phyloP scores from a whole-genome alignment of 2,113 vertebrate species.

The Myiopsitta monachus region DNA sequence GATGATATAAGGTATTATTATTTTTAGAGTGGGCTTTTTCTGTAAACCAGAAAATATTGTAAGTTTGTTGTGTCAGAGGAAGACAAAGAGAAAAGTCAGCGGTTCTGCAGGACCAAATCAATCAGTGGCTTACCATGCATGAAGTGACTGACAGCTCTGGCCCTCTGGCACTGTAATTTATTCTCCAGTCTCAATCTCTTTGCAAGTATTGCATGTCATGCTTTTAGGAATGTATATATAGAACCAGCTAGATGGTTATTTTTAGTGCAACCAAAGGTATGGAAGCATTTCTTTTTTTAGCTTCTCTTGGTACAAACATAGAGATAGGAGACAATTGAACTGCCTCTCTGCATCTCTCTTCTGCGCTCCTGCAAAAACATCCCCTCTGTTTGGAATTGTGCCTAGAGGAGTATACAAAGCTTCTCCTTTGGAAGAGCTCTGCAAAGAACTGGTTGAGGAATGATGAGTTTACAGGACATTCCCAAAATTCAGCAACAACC shows the following conservation, averaged over 20 bases:
- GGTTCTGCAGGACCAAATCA: slow-evolving; percentile 5
- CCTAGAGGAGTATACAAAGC: not conserved
- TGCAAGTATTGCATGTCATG: not conserved
- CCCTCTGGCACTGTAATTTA: slow-evolving; percentile 40
- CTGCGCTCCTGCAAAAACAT: rapidly evolving
- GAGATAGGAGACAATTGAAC: not conserved
- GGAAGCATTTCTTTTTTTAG: slow-evolving; percentile 20
- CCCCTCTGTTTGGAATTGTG: not conserved
- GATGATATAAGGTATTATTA: not conserved
- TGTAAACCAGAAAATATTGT: not conserved
- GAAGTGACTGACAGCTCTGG: slow-evolving; percentile 17
- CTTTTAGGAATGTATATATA: slow-evolving; percentile 26
- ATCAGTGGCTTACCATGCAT: not conserved
- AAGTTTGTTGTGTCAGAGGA: not conserved
- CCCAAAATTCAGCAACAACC: not conserved
- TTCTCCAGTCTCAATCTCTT: slow-evolving; percentile 29
- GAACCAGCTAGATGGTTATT: slow-evolving; percentile 5
- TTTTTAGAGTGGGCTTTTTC: not conserved
- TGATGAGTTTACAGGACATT: not conserved
- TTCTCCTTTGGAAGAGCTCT: not conserved
- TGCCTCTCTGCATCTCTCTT: not conserved
- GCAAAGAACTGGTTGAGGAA: rapidly evolving
- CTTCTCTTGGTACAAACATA: slow-evolving; percentile 28
- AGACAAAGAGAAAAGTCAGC: slow-evolving; percentile 35
- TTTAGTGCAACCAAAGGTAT: not conserved